These are phyloP conservation scores for Abscondita cerata DNA, from an alignment of 2,888 invertebrate genomes.

Conservation along the genomic window DNA sequence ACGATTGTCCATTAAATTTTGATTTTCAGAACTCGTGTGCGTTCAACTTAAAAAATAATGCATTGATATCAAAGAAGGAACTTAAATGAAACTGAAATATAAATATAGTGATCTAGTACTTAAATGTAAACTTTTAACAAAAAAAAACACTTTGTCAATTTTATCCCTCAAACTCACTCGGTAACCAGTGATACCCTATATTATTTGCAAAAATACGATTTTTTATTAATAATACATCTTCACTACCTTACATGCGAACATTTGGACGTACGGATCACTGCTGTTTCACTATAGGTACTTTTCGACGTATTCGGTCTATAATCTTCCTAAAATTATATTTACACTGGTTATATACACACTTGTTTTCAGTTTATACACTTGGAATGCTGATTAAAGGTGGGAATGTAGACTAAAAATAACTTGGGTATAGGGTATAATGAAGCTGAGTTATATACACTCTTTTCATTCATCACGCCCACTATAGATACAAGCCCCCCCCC, in stretches of 20 bases:
- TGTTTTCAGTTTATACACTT: constrained; percentile 27
- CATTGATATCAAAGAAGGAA: not conserved
- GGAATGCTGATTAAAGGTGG: constrained; percentile 31
- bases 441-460: constrained; percentile 43
- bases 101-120: not conserved
- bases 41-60: too few relatives aligned
- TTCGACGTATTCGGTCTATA: constrained; percentile 33
- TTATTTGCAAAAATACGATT: constrained; percentile 45
- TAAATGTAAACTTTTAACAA: not conserved
- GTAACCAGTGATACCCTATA: constrained; percentile 22
- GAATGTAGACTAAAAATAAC: constrained; percentile 34
- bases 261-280: constrained; percentile 45
- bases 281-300: constrained; percentile 22
- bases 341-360: constrained; percentile 47
- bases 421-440: constrained; percentile 33
- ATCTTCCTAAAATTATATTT: constrained; percentile 42
- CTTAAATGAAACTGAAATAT: constrained; percentile 1
- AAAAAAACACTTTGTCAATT: constrained; percentile 6
- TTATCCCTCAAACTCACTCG: constrained; percentile 6
- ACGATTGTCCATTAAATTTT: too few relatives aligned
- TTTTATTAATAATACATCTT: constrained; percentile 24
- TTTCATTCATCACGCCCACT: constrained; percentile 38
- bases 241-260: constrained; percentile 33
- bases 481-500: constrained; percentile 38
- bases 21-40: too few relatives aligned